Evolutionary conservation across 2,797 vertebrate species (phyloP).

Genomic region (Perodicticus potto): DNA sequence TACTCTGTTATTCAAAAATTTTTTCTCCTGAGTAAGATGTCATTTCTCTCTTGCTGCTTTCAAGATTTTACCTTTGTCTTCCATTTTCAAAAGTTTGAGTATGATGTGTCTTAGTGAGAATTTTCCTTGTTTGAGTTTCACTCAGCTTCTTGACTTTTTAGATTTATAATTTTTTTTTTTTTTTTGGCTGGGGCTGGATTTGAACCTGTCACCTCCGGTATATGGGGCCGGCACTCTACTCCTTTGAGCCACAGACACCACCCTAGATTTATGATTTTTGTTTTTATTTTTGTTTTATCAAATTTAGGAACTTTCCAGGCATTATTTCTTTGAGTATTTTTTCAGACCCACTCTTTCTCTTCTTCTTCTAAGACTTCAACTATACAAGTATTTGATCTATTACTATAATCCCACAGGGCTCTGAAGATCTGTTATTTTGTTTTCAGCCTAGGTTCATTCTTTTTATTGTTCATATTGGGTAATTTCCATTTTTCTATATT

Average conservation of each 20-base stretch:
- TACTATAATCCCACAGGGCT: neutral
- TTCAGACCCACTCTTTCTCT: neutral
- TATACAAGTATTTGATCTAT: neutral
- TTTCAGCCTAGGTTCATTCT: neutral
- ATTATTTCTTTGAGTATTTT: slow-evolving; percentile 9
- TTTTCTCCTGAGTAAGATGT: neutral
- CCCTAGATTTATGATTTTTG: neutral
- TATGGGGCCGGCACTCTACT: no score
- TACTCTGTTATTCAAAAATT: neutral
- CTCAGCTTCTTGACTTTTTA: neutral
- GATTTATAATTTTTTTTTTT: neutral
- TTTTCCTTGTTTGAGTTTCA: neutral
- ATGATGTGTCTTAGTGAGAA: neutral
- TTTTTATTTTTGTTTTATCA: neutral
- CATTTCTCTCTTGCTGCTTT: neutral
- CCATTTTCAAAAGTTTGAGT: neutral
- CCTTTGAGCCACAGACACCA: no score
- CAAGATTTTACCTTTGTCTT: neutral
- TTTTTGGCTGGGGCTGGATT: no score
- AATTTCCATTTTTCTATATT: neutral
- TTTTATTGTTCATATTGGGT: neutral
- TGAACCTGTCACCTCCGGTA: no score
- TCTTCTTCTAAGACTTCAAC: neutral
- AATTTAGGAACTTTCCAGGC: neutral
- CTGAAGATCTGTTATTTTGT: neutral